Base-by-base conservation (phyloP, 2,113 vertebrate species). In the Ciconia boyciana region DNA sequence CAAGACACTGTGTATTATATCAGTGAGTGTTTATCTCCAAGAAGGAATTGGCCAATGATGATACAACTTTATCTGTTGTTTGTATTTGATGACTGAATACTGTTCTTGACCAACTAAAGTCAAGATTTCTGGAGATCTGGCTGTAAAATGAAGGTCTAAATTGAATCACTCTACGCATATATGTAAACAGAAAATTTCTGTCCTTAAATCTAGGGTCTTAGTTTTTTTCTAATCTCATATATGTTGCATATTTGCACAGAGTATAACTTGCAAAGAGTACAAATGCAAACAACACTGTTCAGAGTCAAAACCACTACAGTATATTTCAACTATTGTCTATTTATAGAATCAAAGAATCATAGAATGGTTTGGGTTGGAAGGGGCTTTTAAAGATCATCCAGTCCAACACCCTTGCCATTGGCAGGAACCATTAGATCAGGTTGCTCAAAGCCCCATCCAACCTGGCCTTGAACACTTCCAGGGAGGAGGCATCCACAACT, bases 341-440 rank as follows among this genome's bases (percentile, higher is more conserved):
- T 69, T 58, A 78, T 9, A 49, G 22, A 83, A 20, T 26, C 16
- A 36, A 18, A 28, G 44, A 49, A 43, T n/a, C 9, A 28, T 19
- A 22, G 12, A 81, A n/a, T 19, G 8, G 0, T 52, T 52, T 74
- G 14, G 8, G 21, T 68, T 76, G 24, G 39, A 71, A 62, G 13
- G 7, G 14, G 52, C 6, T 13, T 1, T 31, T 55, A 29, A 55
- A 39, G 5, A 22, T 16, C 13, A 39, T 6, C 4, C 16, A 39
- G 3, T 84, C 28, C 22, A 39, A 5, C 0, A 0, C 3, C 6
- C 6, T 21, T 44, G 21, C 31, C 25, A 57, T 17, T 13, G 10
- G 8, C 24, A 34, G 24, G 5, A 39, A 39, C 9, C 32, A 64
- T 15, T 41, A 48, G 41, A 41, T 2, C 24, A 64, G 29, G 9